phyloP scores from a whole-genome alignment of 2,888 invertebrate species.

The Ferrisia virgata region DNA sequence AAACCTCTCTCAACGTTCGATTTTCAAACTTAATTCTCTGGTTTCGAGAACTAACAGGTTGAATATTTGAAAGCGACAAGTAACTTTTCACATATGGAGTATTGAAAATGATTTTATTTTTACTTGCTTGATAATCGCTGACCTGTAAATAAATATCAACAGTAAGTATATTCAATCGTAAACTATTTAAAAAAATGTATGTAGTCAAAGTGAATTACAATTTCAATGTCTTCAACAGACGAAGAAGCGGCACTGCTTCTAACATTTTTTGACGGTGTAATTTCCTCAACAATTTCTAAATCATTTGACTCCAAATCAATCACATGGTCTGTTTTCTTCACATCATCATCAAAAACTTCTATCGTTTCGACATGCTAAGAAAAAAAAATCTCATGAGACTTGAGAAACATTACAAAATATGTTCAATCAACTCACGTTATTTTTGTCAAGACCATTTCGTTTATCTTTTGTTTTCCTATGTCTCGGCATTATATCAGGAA shows the following conservation, averaged over 20 bases:
- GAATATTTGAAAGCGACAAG: neutral
- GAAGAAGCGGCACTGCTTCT: neutral
- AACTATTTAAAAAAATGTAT: neutral
- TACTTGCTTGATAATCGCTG: neutral
- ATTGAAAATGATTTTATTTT: neutral
- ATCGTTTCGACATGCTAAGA: neutral
- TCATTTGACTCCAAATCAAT: neutral
- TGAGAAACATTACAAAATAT: neutral
- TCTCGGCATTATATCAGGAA: neutral
- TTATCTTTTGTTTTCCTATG: neutral
- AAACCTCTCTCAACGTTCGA: neutral
- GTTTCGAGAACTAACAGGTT: neutral
- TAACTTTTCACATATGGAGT: neutral
- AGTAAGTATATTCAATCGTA: neutral
- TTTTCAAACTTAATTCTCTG: neutral
- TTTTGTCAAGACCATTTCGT: neutral
- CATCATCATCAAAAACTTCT: neutral
- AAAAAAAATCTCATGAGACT: neutral
- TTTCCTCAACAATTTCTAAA: neutral
- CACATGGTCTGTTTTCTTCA: neutral
- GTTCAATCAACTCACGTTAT: neutral
- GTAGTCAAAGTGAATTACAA: neutral
- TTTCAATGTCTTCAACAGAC: neutral
- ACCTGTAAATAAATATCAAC: neutral
- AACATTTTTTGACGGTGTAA: neutral